Conservation (phyloP, 2,797 vertebrate species). For the Petrocephalus schoutedeni region DNA sequence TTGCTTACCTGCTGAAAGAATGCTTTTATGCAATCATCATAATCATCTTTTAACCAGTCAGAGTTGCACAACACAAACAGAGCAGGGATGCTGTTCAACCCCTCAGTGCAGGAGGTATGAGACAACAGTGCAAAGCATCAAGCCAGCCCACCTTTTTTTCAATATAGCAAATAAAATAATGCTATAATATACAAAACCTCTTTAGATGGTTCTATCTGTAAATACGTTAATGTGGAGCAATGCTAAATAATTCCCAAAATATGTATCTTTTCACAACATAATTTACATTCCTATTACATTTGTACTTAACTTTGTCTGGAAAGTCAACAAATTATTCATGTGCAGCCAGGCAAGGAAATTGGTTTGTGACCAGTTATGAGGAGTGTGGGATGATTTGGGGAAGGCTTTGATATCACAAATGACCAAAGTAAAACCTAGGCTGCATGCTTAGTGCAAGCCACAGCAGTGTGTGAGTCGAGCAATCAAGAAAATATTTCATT, state of each 20-base stretch:
- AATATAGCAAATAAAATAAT: background rate
- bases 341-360: background rate
- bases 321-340: constrained; percentile 3
- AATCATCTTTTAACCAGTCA: background rate
- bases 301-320: constrained; percentile 9
- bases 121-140: background rate
- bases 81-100: background rate
- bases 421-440: background rate
- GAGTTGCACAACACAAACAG: background rate
- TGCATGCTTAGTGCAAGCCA: background rate
- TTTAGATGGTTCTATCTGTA: background rate
- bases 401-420: constrained; percentile 5
- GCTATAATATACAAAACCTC: background rate
- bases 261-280: background rate
- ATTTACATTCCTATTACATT: background rate
- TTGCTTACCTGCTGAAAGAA: background rate
- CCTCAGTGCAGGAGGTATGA: background rate
- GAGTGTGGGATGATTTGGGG: background rate
- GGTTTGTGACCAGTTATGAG: constrained; percentile 5
- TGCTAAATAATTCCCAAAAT: background rate
- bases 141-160: background rate
- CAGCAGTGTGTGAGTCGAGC: background rate
- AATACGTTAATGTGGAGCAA: background rate
- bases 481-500: background rate
- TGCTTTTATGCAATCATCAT: background rate